Base-by-base conservation (phyloP, 2,888 invertebrate genomes). In the Linnaemya vulpina region DNA sequence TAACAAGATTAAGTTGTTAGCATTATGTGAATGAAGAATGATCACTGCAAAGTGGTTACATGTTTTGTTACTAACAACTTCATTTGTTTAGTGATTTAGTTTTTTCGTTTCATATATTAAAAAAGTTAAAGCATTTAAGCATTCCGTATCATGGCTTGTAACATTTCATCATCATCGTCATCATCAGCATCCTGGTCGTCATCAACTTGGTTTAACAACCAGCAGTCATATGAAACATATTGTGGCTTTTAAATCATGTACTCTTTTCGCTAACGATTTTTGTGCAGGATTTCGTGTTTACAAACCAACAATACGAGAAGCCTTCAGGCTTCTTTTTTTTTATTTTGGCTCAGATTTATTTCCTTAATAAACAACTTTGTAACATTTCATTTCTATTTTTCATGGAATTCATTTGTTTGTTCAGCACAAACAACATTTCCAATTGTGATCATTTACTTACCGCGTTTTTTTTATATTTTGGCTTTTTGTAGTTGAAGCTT, bases 51-150 rank as follows among this genome's bases (percentile, higher is more conserved):
- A 80, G 75, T 76, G 65, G 62, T 53, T 70, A 83, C 74, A 77
- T 67, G 53, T 70, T 75, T 75, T 40, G 17, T 83, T 55, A 74
- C 88, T 89, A 90, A 90, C 90, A 90, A 89, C 90, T 90, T 90
- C 89, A 90, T 90, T 90, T 90, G 88, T 90, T 90, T 89, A 89
- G 87, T 88, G 90, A 90, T 90, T 90, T 88, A 76, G 58, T 74
- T 78, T 71, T 67, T 53, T 67, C 11, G 43, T 58, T 82, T 58
- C 43, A 30, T 60, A 65, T 58, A 65, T 58, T 51, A 49, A 38
- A 35, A 22, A 38, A 35, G 46, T 35, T n/a, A 62, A 73, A 38
- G 62, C 68, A 77, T 68, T 70, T 73, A 73, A 73, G 17, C 22
- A 9, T 22, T 30, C 55, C 40, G 25, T 71, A 81, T 75, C 68